Evolutionary conservation across 2,797 vertebrate species (phyloP).

Genomic region (Pogoniulus pusillus): DNA sequence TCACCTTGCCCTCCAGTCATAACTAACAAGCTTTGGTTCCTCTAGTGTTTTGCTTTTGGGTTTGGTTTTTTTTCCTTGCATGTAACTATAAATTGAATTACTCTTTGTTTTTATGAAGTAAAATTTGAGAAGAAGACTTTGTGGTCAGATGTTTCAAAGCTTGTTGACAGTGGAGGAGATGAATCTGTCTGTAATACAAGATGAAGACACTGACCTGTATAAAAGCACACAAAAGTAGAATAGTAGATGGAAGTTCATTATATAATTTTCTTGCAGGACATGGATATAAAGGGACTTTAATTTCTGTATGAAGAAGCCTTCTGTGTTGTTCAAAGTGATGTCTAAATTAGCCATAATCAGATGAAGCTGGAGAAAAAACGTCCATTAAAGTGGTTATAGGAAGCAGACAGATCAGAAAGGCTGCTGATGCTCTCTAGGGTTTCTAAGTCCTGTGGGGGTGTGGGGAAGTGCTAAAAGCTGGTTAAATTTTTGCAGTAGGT

Average conservation of each 20-base stretch:
- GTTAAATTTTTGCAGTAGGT: not conserved
- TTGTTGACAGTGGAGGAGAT: not conserved
- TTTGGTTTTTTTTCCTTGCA: not conserved
- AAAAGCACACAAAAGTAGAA: conserved; percentile 15
- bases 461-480: not conserved
- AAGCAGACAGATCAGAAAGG: not conserved
- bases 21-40: not conserved
- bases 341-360: not conserved
- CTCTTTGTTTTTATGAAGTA: not conserved
- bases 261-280: not conserved
- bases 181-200: not conserved
- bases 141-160: not conserved
- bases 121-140: not conserved
- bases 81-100: not conserved
- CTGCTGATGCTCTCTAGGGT: not conserved
- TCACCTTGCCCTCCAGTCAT: not conserved
- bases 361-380: not conserved
- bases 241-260: not conserved
- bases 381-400: not conserved
- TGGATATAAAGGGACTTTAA: not conserved
- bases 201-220: not conserved
- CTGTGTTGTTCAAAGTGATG: not conserved
- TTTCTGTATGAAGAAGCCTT: not conserved
- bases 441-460: not conserved
- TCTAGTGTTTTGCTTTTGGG: not conserved